phyloP scores from a whole-genome alignment of 2,888 invertebrate species.

The Metopia argyrocephala region DNA sequence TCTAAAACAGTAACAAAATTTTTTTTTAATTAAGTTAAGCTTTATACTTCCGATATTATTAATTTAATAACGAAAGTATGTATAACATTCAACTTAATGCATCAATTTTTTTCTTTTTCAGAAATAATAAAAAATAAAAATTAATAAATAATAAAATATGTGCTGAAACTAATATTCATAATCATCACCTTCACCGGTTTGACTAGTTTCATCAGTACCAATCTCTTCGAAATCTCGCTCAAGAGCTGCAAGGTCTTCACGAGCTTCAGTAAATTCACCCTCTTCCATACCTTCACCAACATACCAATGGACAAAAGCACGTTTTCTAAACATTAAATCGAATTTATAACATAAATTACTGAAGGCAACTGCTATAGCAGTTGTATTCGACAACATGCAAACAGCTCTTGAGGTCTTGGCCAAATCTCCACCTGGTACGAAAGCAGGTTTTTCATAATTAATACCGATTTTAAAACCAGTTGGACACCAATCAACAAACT shows the following conservation, averaged over 20 bases:
- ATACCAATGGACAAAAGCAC: slow-evolving; percentile 96
- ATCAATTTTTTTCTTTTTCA: too few species aligned
- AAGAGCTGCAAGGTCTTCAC: slow-evolving; percentile 76
- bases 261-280: slow-evolving; percentile 77
- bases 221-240: slow-evolving; percentile 78
- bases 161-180: slow-evolving; percentile 69
- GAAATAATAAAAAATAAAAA: too few species aligned
- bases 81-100: too few species aligned
- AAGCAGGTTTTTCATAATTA: slow-evolving; percentile 90
- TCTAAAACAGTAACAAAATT: too few species aligned
- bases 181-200: slow-evolving; percentile 67
- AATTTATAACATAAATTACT: slow-evolving; percentile 94
- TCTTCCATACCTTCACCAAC: slow-evolving; percentile 79
- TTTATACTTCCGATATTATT: too few species aligned
- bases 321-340: slow-evolving; percentile 83
- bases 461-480: slow-evolving; percentile 94
- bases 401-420: slow-evolving; percentile 92
- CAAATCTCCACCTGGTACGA: slow-evolving; percentile 87
- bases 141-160: too few species aligned
- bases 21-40: too few species aligned
- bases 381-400: slow-evolving; percentile 94
- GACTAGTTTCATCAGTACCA: slow-evolving; percentile 71
- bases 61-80: too few species aligned
- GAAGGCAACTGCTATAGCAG: slow-evolving; percentile 94
- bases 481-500: slow-evolving; percentile 97